Percentiles rank a stretch among this genome's conserved stretches.
Evolutionary conservation across 2,888 invertebrate genomes (phyloP).

Genomic region (Melolontha melolontha): DNA sequence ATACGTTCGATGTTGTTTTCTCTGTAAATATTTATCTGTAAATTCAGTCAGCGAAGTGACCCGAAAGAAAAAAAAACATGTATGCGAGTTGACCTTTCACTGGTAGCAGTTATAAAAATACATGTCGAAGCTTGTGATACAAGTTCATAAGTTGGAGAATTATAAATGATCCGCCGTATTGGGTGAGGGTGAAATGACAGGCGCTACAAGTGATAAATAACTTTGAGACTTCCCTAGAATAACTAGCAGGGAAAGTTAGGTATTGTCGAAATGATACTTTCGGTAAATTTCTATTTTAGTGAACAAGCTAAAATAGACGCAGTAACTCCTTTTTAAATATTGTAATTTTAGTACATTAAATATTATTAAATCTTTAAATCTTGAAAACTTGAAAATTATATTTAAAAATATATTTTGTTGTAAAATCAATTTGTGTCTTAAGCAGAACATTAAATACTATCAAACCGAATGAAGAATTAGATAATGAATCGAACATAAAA

Average conservation of each 20-base stretch:
- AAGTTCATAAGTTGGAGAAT: constrained; percentile 46
- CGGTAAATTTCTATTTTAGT: neutral
- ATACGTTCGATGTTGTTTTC: constrained; percentile 11
- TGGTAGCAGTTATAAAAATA: constrained; percentile 37
- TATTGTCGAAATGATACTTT: constrained; percentile 6
- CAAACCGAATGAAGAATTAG: too few species aligned
- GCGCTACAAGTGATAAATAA: constrained; percentile 44
- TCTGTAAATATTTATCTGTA: constrained; percentile 28
- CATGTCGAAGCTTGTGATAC: constrained; percentile 44
- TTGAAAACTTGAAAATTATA: too few species aligned
- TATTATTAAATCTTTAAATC: too few species aligned
- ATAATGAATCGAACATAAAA: too few species aligned
- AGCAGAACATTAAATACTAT: too few species aligned
- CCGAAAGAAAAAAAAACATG: constrained; percentile 2
- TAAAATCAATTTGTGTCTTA: too few species aligned
- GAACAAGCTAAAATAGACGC: too few species aligned
- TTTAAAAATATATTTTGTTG: too few species aligned
- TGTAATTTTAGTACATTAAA: too few species aligned
- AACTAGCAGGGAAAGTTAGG: constrained; percentile 22
- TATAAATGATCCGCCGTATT: constrained; percentile 43
- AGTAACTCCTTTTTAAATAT: too few species aligned
- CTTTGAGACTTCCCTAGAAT: constrained; percentile 40
- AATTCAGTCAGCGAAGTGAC: constrained; percentile 12
- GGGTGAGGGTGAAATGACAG: constrained; percentile 43
- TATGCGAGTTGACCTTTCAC: constrained; percentile 30